Evolutionary conservation across 2,888 invertebrate species (phyloP), one percentile per base, ranked within the genome.

Genomic region (Blera fallax): DNA sequence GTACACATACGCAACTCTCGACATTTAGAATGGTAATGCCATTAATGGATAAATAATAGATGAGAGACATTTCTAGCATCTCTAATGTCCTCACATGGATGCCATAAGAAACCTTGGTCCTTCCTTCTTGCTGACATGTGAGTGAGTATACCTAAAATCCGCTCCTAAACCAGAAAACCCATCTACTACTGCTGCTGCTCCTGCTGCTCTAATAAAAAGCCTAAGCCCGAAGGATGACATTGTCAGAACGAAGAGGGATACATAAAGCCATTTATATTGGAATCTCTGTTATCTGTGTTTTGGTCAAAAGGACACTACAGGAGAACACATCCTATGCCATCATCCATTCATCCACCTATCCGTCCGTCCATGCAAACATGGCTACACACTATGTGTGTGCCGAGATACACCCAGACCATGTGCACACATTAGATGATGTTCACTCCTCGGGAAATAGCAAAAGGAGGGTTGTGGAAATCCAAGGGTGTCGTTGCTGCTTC

Each of bases 21-120:
- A 52, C 67, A 80, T 73, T 67, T 67, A 56, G 67, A 21, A 76
- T 72, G 32, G 60, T 76, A 72, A 85, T 76, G 76, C 85, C 85
- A 85, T 85, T 85, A 85, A 81, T 81, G 77, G 72, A 77, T 85
- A 81, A 85, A 85, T 85, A 85, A 85, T 76, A 76, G 70, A 85
- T 81, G 76, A 76, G 60, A 50, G 81, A 85, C 80, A 85, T 85
- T 80, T 85, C 80, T 65, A 76, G 76, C 65, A 85, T 85, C 65
- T 69, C 65, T 81, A 85, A 85, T 81, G 81, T 77, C 76, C 60
- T 65, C 14, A 56, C 48, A 84, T 50, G 48, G 40, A 58, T 58
- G 58, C 54, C 34, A 40, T 62, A 48, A 78, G 79, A 54, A 78
- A 40, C 56, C 45, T 21, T 11, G 34, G 34, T 64, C 24, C 27